Evolutionary conservation across 2,113 vertebrate species (phyloP), one percentile per base, ranked within the genome.

Genomic region (Poeciliopsis occidentalis): DNA sequence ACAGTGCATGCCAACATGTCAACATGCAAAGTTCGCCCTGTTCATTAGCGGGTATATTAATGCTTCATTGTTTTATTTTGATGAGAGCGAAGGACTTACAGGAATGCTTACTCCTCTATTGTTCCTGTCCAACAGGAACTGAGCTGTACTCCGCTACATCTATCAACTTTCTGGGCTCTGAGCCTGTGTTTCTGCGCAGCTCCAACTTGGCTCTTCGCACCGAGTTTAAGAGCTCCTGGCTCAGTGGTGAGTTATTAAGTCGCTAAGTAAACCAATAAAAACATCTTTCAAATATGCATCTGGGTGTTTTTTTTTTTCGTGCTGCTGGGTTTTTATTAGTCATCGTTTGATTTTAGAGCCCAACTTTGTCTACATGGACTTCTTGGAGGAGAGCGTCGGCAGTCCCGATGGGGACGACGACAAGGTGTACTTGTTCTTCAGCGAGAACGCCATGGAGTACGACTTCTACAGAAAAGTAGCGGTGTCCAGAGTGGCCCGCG

Each of bases 351-450:
- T 86, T 94, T 70, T 88, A 96, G 96, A 96, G 71, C 95, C 96
- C 39, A 95, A 90, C 83, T 96, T 96, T 73, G 68, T 96, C 73
- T 90, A 90, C 88, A 94, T 95, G 93, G 94, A 95, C 66, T 68
- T 93, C 69, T 90, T 95, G 29, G 80, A 17, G 4, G 95, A 95
- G 83, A 95, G 94, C 44, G 64, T 92, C 27, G 73, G 85, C 13
- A 94, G 85, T 74, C 41, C 85, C 0, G 71, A 88, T 6, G 93
- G 93, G 0, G 93, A 95, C 15, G 93, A 95, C 61, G 95, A 96
- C 64, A 96, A 95, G 81, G 86, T 96, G 51, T 96, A 95, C 84
- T 81, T 96, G 69, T 96, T 96, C 93, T 96, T 96, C 91, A 96
- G 94, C 2, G 95, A 96, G 88, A 94, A 90, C 5, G 94, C 95